These are phyloP conservation scores for Nymphalis c-album DNA, from an alignment of 2,888 invertebrate species.

Conservation along the genomic window DNA sequence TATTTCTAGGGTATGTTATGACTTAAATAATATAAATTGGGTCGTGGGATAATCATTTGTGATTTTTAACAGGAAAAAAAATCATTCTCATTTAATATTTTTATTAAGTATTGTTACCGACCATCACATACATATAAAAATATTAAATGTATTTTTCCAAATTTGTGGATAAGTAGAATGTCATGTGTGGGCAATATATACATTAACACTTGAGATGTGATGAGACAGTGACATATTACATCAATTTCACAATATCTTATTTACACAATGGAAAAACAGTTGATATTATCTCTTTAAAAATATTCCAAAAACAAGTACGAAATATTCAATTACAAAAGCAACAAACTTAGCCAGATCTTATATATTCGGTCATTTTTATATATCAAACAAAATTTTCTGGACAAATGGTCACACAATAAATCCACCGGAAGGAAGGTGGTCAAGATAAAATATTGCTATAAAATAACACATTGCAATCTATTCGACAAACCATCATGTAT, in stretches of 20 bases:
- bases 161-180: slow-evolving; percentile 65
- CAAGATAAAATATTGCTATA: slow-evolving; percentile 11
- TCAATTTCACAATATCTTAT: slow-evolving; percentile 36
- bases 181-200: slow-evolving; percentile 66
- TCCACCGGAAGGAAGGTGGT: background rate
- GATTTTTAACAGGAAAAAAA: slow-evolving; percentile 23
- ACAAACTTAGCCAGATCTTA: slow-evolving; percentile 9
- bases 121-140: slow-evolving; percentile 73
- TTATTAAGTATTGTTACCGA: slow-evolving; percentile 71
- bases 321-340: slow-evolving; percentile 6
- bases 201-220: slow-evolving; percentile 58
- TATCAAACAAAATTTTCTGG: slow-evolving; percentile 1
- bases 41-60: no score
- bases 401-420: background rate
- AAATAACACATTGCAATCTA: slow-evolving; percentile 26
- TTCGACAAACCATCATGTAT: slow-evolving; percentile 22
- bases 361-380: background rate
- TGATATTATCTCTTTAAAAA: slow-evolving; percentile 17
- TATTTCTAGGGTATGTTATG: no score
- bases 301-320: slow-evolving; percentile 23
- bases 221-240: slow-evolving; percentile 47
- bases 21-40: no score
- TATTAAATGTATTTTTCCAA: slow-evolving; percentile 73
- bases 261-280: slow-evolving; percentile 35
- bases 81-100: slow-evolving; percentile 74